Evolutionary conservation across 2,113 vertebrate species (phyloP).

Genomic region (Lepus americanus): DNA sequence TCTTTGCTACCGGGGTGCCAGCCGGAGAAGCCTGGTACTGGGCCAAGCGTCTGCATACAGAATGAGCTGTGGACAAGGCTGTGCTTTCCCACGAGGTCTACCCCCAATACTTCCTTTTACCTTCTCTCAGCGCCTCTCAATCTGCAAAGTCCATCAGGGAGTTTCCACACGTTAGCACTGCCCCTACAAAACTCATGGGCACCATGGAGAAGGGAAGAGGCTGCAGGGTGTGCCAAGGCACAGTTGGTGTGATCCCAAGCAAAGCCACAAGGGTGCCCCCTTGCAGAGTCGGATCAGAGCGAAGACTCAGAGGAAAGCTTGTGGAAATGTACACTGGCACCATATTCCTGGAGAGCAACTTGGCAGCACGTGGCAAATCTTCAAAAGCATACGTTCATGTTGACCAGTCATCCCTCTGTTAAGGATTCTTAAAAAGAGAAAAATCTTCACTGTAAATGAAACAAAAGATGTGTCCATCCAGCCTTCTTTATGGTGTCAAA

Average conservation of each 20-base stretch:
- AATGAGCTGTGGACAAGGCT: accelerated
- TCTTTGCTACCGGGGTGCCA: background rate
- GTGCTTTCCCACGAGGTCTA: background rate
- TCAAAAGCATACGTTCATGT: background rate
- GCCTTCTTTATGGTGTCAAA: background rate
- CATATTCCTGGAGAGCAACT: background rate
- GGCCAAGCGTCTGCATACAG: accelerated
- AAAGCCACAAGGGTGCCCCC: accelerated
- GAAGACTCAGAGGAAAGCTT: background rate
- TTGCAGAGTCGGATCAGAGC: background rate
- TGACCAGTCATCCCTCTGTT: background rate
- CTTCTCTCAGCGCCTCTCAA: too few relatives aligned
- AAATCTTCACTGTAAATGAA: background rate
- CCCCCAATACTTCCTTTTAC: too few relatives aligned
- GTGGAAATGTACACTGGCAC: background rate
- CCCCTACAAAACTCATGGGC: background rate
- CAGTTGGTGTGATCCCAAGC: accelerated
- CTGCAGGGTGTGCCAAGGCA: too few relatives aligned
- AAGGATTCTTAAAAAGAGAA: background rate
- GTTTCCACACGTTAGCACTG: too few relatives aligned
- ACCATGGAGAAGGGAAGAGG: too few relatives aligned
- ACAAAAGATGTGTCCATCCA: background rate
- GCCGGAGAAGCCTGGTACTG: accelerated
- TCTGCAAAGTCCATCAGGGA: background rate
- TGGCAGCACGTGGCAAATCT: background rate